A percentile compares a stretch with the other conserved stretches of the same genome.
These are phyloP conservation scores for Protobothrops mucrosquamatus DNA, from an alignment of 2,113 vertebrate genomes.

Conservation along the genomic window DNA sequence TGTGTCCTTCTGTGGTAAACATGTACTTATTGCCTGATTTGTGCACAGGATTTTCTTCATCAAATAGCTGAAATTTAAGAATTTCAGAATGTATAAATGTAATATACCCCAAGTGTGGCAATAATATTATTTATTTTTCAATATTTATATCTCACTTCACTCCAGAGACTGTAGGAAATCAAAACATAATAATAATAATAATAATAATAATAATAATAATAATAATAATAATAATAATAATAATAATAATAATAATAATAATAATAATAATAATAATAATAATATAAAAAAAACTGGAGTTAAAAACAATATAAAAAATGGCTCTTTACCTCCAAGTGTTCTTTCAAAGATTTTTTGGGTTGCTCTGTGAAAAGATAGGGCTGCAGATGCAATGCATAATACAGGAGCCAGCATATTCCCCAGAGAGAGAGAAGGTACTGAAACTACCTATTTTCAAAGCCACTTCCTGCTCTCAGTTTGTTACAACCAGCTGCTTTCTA, in stretches of 20 bases:
- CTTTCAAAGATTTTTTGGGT: not conserved
- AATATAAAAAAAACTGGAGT: no score
- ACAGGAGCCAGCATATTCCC: not conserved
- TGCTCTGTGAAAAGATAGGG: not conserved
- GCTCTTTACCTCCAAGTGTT: not conserved
- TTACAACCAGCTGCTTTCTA: not conserved
- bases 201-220: no score
- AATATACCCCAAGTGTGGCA: not conserved
- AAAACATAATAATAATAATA: no score
- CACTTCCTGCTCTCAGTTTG: not conserved
- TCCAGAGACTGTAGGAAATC: not conserved
- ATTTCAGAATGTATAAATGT: not conserved
- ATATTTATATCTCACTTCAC: not conserved
- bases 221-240: no score
- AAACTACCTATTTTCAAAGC: not conserved
- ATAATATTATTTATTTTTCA: not conserved
- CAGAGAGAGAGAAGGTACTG: not conserved
- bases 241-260: no score
- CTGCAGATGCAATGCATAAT: not conserved
- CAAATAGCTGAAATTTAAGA: slow-evolving; percentile 79
- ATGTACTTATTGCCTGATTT: slow-evolving; percentile 89
- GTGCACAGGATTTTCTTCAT: slow-evolving; percentile 96
- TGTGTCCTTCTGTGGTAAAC: slow-evolving; percentile 97
- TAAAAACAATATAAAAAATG: not conserved
- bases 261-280: no score